phyloP scores from a whole-genome alignment of 1,140 invertebrate genomes.

The Euborellia annulipes region DNA sequence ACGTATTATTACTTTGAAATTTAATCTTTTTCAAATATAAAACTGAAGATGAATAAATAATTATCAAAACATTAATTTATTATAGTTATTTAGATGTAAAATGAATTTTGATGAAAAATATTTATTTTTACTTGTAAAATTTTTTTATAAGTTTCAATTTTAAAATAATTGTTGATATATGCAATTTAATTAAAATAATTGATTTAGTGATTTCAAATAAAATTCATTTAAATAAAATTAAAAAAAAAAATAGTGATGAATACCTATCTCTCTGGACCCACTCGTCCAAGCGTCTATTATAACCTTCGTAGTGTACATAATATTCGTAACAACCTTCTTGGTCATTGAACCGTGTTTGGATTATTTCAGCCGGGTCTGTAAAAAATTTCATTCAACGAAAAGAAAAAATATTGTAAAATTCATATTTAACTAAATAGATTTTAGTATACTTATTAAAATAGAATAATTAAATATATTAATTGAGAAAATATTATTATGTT shows the following conservation, averaged over 20 bases:
- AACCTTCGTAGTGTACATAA: slow-evolving; percentile 93
- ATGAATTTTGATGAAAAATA: background rate
- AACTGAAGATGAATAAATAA: background rate
- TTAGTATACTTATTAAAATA: background rate
- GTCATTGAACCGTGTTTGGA: slow-evolving; percentile 71
- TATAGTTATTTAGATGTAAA: too few relatives aligned
- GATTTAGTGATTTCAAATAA: background rate
- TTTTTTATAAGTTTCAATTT: too few relatives aligned
- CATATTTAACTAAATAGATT: background rate
- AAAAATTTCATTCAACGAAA: slow-evolving; percentile 13
- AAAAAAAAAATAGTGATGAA: background rate
- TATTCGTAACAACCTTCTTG: slow-evolving; percentile 66
- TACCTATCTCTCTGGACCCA: slow-evolving; percentile 72
- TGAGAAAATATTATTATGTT: too few relatives aligned
- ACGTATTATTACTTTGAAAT: too few relatives aligned
- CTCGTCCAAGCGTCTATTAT: slow-evolving; percentile 87
- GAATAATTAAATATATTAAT: background rate
- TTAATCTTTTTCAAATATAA: too few relatives aligned
- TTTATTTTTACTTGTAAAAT: too few relatives aligned
- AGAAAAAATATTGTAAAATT: slow-evolving; percentile 7
- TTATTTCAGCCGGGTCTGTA: slow-evolving; percentile 74
- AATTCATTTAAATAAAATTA: slow-evolving; percentile 1
- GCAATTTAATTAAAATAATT: slow-evolving; percentile 1
- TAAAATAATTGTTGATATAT: background rate
- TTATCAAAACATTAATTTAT: background rate